Evolutionary conservation across 1,140 invertebrate genomes (phyloP).

Genomic region (Anastrepha obliqua): DNA sequence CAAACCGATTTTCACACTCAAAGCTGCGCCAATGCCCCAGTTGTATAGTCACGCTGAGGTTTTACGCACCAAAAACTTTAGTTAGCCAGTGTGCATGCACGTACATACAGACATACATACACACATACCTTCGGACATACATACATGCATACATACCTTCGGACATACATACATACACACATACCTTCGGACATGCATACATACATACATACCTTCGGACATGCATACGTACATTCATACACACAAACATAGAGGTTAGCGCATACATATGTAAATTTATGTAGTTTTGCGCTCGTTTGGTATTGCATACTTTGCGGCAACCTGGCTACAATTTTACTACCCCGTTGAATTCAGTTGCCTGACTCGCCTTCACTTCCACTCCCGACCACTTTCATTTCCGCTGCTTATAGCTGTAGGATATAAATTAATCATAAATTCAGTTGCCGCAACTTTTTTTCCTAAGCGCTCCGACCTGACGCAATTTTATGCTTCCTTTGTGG

Average conservation of each 20-base stretch:
- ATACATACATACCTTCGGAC: too few species aligned
- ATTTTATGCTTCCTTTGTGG: conserved; percentile 56
- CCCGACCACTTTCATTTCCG: background rate
- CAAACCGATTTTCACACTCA: background rate
- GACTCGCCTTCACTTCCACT: background rate
- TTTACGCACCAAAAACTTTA: too few species aligned
- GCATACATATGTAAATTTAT: too few species aligned
- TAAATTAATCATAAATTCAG: conserved; percentile 59
- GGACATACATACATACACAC: too few species aligned
- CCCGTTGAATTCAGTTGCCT: background rate
- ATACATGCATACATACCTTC: too few species aligned
- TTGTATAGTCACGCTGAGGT: background rate
- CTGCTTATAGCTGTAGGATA: conserved; percentile 54
- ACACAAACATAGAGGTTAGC: background rate
- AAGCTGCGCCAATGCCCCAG: background rate
- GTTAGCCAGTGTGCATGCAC: too few species aligned
- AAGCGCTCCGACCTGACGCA: conserved; percentile 32
- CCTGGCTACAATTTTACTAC: background rate
- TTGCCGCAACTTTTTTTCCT: background rate
- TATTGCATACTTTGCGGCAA: background rate
- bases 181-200: too few species aligned
- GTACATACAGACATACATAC: background rate
- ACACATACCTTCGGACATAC: background rate
- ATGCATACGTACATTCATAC: too few species aligned
- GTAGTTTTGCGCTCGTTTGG: background rate